Base-by-base conservation (phyloP, 2,888 invertebrate genomes). In the Eristalinus aeneus region DNA sequence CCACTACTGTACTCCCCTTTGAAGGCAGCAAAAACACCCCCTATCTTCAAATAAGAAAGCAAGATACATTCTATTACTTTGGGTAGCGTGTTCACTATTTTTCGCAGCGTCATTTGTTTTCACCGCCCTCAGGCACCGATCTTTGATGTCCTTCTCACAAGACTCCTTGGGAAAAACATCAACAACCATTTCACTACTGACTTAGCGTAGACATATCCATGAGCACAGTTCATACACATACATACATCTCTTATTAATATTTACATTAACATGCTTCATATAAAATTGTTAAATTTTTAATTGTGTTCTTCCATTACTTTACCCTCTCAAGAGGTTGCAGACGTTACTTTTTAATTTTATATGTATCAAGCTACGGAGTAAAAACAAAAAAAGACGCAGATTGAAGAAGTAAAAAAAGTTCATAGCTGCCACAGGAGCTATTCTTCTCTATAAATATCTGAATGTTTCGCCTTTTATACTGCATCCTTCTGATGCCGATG, bases 241-340 rank as follows among this genome's bases (percentile, higher is more conserved):
- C 23, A 69, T 69, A 81, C 36, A 54, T 46, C 4, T 39, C 81
- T 81, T 77, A 77, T 74, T 86, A 86, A 82, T 86, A 82, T 86
- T 86, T 86, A 71, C 86, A 86, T 82, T 82, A 86, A 86, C 78
- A 77, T 82, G 69, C 86, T 81, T 82, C 78, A 86, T 82, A 86
- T 82, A 86, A 86, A 86, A 86, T 71, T 77, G 86, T 81, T 86
- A 78, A 86, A 82, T 86, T 81, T 86, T 86, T 86, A 82, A 86
- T 86, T 86, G 86, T 86, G 73, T 82, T 86, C 86, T 82, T 81
- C 82, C 86, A 77, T 74, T 82, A 82, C 86, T 81, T 82, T 82
- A 74, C 74, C 82, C 78, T 81, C 74, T 74, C 65, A 82, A 86
- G 74, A 82, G 74, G 74, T 73, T 82, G 86, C 82, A 81, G 77